A percentile compares a stretch with the other conserved stretches of the same genome.
Evolutionary conservation across 2,113 vertebrate species (phyloP).

Genomic region (Dipodomys ordii): DNA sequence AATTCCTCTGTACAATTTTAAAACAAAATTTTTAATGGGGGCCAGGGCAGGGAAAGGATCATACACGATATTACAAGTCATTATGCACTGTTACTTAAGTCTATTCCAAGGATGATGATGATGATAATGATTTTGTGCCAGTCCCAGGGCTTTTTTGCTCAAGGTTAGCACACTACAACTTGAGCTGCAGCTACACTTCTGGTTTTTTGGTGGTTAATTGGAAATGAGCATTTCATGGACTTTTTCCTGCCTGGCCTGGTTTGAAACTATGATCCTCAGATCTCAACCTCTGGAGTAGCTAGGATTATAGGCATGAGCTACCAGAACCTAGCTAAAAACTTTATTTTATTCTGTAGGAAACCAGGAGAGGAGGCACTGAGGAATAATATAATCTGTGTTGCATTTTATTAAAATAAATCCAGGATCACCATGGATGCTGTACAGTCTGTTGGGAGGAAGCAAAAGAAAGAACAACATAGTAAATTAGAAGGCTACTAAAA

Average conservation of each 20-base stretch:
- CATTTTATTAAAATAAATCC: conserved; percentile 50
- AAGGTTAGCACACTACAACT: no score
- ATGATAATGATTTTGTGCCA: no score
- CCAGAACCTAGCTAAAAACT: neutral
- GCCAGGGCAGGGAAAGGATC: neutral
- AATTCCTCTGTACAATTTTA: no score
- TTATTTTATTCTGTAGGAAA: conserved; percentile 23
- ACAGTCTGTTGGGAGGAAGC: neutral
- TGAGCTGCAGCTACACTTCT: no score
- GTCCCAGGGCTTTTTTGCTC: no score
- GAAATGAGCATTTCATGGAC: no score
- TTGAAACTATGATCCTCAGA: no score
- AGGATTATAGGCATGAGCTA: no score
- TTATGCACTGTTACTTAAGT: neutral
- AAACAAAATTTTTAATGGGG: neutral
- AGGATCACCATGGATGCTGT: neutral
- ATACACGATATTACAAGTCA: neutral
- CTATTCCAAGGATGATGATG: neutral
- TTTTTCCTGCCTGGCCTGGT: no score
- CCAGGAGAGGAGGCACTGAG: neutral
- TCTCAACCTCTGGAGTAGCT: no score
- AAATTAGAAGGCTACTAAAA: neutral
- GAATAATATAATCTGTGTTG: neutral
- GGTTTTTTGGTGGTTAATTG: no score
- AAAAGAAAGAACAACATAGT: neutral